These are phyloP conservation scores for Ametastegia equiseti DNA, from an alignment of 2,888 invertebrate genomes.

Conservation along the genomic window DNA sequence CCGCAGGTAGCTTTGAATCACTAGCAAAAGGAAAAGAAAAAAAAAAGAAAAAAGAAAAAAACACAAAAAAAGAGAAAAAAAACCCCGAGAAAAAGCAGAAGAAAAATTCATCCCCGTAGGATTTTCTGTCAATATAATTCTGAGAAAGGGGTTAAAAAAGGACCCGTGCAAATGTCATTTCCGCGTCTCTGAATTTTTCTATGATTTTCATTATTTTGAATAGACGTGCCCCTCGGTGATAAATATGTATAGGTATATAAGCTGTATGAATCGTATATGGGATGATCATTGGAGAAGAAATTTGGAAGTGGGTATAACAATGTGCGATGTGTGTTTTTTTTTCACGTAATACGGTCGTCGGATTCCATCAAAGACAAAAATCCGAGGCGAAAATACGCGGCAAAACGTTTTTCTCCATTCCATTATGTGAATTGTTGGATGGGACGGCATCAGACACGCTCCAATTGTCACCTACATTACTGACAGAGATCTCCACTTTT, in stretches of 20 bases:
- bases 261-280: too few species aligned
- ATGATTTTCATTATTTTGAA: background rate
- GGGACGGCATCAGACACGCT: conserved; percentile 63
- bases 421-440: conserved; percentile 64
- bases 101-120: background rate
- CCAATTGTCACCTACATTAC: conserved; percentile 67
- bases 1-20: conserved; percentile 41
- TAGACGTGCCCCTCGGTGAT: too few species aligned
- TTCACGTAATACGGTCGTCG: conserved; percentile 9
- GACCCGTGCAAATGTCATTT: too few species aligned
- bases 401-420: conserved; percentile 61
- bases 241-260: too few species aligned
- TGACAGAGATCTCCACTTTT: conserved; percentile 49
- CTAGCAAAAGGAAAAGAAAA: background rate
- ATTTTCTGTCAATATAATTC: conserved; percentile 4
- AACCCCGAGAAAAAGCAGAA: background rate
- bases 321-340: background rate
- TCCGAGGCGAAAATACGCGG: conserved; percentile 54
- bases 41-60: background rate
- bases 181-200: background rate
- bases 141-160: conserved; percentile 1
- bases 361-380: conserved; percentile 33
- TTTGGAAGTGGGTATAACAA: background rate
- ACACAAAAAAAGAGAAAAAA: background rate
- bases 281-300: background rate